These are phyloP conservation scores for Cygnus atratus DNA, from an alignment of 2,113 vertebrate genomes.

Conservation along the genomic window DNA sequence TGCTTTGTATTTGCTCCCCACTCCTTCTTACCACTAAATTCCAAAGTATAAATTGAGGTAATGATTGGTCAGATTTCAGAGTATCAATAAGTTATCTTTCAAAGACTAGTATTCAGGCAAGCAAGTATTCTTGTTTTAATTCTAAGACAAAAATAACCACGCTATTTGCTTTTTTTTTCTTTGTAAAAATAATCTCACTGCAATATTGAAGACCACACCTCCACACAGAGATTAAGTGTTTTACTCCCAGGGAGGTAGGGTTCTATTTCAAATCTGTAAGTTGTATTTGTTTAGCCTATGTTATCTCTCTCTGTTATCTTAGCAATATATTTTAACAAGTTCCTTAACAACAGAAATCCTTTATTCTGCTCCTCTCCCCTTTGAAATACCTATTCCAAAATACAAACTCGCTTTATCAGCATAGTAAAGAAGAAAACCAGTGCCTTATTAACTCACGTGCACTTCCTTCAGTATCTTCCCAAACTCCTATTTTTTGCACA, in stretches of 20 bases:
- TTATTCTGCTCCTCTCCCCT: background rate
- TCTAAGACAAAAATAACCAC: background rate
- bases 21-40: background rate
- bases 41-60: background rate
- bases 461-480: background rate
- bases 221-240: background rate
- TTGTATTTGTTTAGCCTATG: background rate
- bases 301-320: background rate
- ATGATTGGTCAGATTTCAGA: background rate
- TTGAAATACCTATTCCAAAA: background rate
- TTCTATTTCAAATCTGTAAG: background rate
- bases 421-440: background rate
- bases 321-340: background rate
- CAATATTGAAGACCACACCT: background rate
- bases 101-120: background rate
- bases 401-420: background rate
- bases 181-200: background rate
- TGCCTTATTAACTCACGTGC: background rate
- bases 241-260: background rate
- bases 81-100: background rate
- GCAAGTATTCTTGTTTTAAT: background rate
- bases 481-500: background rate
- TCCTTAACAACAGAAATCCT: background rate
- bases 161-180: background rate
- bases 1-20: background rate